Evolutionary conservation across 2,113 vertebrate species (phyloP), one percentile per base, ranked within the genome.

Genomic region (Chaetura pelagica): DNA sequence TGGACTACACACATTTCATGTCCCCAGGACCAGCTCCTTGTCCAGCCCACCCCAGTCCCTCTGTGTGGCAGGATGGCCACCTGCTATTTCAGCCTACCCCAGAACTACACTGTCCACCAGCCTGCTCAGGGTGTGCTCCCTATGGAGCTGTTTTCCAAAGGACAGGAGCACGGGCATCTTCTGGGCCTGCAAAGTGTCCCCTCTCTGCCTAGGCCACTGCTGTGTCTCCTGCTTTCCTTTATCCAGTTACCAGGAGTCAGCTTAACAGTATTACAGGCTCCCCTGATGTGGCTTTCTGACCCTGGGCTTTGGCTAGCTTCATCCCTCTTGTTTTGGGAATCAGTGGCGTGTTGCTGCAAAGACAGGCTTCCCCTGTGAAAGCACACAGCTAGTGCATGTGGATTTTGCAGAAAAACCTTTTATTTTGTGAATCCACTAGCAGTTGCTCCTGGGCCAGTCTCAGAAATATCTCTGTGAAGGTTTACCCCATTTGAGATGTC

Each of bases 1-100:
- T n/a, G 57, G n/a, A 10, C 29, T 19, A 46, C 24, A 32, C 0
- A 0, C 21, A 23, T 6, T 21, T 5, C 46, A 17, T 6, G 11
- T 44, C 38, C 19, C 26, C 1, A 3, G 67, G 24, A 55, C 16
- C 2, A 15, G 7, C 26, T 1, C 1, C 38, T 87, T 75, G 27
- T 46, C 35, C 8, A 27, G 49, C 23, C 27, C 38, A 19, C 35
- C 19, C 48, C 1, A 0, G 15, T 57, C 49, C 21, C 54, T 54
- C 48, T 55, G 34, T 22, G 6, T 11, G 26, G 11, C 40, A 57
- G 40, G n/a, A 16, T n/a, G 58, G 32, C 4, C 1, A 1, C 58
- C 49, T 38, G 24, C 58, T 49, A 20, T 38, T 42, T 30, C 58
- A 30, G 26, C 44, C 59, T 44, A 7, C 30, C 42, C 51, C 16